These are phyloP conservation scores for Platycnemis pennipes DNA, from an alignment of 2,888 invertebrate species.

Conservation along the genomic window DNA sequence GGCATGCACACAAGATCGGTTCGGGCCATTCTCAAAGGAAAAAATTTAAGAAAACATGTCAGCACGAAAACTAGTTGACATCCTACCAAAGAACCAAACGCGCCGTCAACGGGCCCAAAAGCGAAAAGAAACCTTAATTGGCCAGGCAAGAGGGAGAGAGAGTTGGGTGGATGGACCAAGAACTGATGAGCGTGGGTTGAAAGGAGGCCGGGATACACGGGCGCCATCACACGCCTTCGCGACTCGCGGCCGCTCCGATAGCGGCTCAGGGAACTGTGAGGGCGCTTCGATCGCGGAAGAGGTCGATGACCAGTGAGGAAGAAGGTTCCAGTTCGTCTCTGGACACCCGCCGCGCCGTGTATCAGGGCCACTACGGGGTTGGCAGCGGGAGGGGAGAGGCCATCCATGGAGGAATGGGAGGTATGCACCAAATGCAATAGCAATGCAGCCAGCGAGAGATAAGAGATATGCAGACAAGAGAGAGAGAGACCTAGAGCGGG, in stretches of 20 bases:
- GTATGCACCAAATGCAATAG: constrained; percentile 71
- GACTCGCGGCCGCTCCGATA: neutral
- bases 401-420: constrained; percentile 67
- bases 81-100: constrained; percentile 6
- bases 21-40: neutral
- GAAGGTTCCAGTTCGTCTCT: constrained; percentile 20
- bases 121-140: constrained; percentile 19
- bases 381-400: constrained; percentile 49
- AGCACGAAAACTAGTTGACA: neutral
- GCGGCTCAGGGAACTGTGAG: neutral
- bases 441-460: constrained; percentile 56
- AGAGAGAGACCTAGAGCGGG: constrained; percentile 66
- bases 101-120: neutral
- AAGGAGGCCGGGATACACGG: neutral
- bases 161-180: neutral
- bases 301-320: neutral
- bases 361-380: constrained; percentile 29
- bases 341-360: constrained; percentile 56
- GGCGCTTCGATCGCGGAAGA: neutral
- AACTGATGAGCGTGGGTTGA: neutral
- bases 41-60: neutral
- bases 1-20: neutral
- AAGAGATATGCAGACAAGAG: constrained; percentile 30
- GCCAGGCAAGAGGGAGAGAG: neutral
- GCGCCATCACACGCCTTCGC: no score